Evolutionary conservation across 2,888 invertebrate genomes (phyloP), one percentile per base, ranked within the genome.

Genomic region (Ochropleura leucogaster): DNA sequence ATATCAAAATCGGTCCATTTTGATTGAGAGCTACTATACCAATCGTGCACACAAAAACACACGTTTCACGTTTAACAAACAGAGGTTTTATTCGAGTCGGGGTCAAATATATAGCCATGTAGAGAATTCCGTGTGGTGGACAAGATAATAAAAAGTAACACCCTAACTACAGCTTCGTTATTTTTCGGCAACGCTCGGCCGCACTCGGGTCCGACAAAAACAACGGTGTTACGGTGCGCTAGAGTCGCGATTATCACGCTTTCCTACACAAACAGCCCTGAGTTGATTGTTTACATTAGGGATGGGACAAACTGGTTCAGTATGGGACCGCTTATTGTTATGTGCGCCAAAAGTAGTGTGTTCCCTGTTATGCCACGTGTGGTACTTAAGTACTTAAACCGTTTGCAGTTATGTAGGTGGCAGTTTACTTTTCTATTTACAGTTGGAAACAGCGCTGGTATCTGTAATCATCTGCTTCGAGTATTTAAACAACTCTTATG

Each of bases 291-390:
- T 81, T 79, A 79, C 70, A 66, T 68, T 76, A 73, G 60, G 75
- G 78, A 75, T 80, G 74, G 59, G 70, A 69, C 75, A 12, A 75
- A 84, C 72, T 73, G 74, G 75, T 82, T 86, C 72, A 79, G 79
- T 57, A 46, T 64, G 82, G 70, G 66, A 70, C 73, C 72, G 69
- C 78, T 84, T 79, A 81, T 74, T 74, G 82, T 84, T 86, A 85
- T 51, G 75, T 66, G 40, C 63, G 44, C 30, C 51, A 30, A 74
- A 71, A 73, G 65, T 79, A 42, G 60, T 68, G 69, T 72, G 79
- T 79, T 66, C 53, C 75, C 76, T 73, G 74, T 76, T 71, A 74
- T 74, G 60, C 66, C 66, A 68, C 69, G 66, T 72, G 72, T 72
- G 84, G 68, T 81, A n/a, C n/a, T n/a, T n/a, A 75, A 73, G 63